These are phyloP conservation scores for Hyles euphorbiae DNA, from an alignment of 1,140 invertebrate species.

Conservation along the genomic window DNA sequence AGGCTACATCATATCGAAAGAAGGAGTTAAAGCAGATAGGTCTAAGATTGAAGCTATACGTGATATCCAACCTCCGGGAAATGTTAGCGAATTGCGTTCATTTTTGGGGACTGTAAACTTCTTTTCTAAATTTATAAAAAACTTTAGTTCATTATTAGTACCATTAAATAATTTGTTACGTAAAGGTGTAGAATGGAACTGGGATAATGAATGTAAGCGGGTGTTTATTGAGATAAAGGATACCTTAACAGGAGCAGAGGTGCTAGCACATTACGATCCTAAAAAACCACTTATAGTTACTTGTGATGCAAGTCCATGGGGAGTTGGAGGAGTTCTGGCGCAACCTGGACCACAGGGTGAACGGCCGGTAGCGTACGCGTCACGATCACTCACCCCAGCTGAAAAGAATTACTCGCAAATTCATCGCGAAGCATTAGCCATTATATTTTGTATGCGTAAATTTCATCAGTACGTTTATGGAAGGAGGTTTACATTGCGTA, in stretches of 20 bases:
- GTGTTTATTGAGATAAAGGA: conserved; percentile 25
- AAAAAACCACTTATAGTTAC: conserved; percentile 17
- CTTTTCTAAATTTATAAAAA: conserved; percentile 44
- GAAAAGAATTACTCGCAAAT: conserved; percentile 22
- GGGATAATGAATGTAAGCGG: conserved; percentile 22
- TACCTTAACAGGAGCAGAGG: conserved; percentile 12
- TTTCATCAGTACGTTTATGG: conserved; percentile 21
- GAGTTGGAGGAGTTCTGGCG: neutral
- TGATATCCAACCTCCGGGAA: conserved; percentile 36
- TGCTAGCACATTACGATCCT: conserved; percentile 56
- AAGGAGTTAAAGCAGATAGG: conserved; percentile 37
- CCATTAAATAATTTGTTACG: too few species aligned
- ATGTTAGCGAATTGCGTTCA: conserved; percentile 44
- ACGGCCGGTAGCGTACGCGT: conserved; percentile 8
- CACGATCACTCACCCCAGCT: conserved; percentile 9
- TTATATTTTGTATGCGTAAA: conserved; percentile 19
- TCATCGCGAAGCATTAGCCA: conserved; percentile 15
- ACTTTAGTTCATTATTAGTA: conserved; percentile 15
- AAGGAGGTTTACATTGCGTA: too few species aligned
- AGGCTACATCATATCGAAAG: conserved; percentile 29
- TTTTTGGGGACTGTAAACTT: conserved; percentile 46
- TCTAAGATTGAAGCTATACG: conserved; percentile 54
- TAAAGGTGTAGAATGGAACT: conserved; percentile 20
- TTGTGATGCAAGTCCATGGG: conserved; percentile 7
- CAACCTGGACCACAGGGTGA: neutral